Evolutionary conservation across 2,113 vertebrate species (phyloP), one percentile per base, ranked within the genome.

Genomic region (Lophius piscatorius): DNA sequence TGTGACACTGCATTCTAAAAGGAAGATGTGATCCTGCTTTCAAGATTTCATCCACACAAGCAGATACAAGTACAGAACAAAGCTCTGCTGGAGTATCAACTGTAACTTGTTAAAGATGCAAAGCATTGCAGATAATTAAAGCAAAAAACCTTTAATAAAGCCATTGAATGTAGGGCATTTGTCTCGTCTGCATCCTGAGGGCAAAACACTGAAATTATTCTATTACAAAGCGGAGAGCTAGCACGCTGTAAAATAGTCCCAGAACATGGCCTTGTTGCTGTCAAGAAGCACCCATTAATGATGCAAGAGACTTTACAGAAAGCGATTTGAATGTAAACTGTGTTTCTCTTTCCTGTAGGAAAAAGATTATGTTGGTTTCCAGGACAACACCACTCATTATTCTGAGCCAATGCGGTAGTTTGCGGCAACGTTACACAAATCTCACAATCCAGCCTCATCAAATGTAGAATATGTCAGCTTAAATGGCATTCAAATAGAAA

Each of bases 331-430:
- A 61, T 63, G 33, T 61, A 78, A 74, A 68, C 52, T 21, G 18
- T 34, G 49, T 59, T 70, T 44, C 31, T 36, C 38, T 31, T 40
- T 49, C 63, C 62, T 65, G 26, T 39, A 49, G 29, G 44, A 58
- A 62, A 50, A 50, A 39, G 14, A 67, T 64, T 13, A 65, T 61
- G 45, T 70, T 44, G 4, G 65, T 81, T 87, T 70, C 69, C 57
- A 80, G 57, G 76, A 78, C 61, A 71, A 78, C 50, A 70, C n/a
- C 1, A 33, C 61, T 76, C 41, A 54, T 74, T 71, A 75, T 78
- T 84, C 26, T 8, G 63, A 40, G 45, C 18, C 35, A 22, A 61
- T 51, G 20, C 9, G 46, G 44, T 33, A n/a, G 72, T 70, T 70
- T 11, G 42, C 5, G 26, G 70, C 70, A 60, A 61, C 57, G 59